Evolutionary conservation across 2,797 vertebrate genomes (phyloP).

Genomic region (Onychomys torridus): DNA sequence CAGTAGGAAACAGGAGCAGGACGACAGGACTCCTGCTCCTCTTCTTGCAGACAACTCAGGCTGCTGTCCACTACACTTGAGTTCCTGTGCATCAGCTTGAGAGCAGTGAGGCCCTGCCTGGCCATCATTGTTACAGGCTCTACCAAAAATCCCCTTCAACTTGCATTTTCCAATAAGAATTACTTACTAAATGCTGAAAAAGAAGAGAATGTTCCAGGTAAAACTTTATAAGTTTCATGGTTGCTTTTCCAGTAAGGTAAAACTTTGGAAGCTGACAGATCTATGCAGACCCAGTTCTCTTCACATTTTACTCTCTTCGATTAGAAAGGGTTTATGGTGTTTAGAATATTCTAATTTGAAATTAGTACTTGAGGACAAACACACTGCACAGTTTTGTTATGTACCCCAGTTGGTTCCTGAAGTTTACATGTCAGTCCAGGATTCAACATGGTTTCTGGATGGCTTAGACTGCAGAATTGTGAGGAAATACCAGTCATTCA

Average conservation of each 20-base stretch:
- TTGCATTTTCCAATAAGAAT: slow-evolving; percentile 5
- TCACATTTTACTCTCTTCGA: background rate
- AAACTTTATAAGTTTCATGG: slow-evolving; percentile 37
- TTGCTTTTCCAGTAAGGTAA: slow-evolving; percentile 5
- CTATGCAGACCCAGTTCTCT: background rate
- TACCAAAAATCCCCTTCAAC: background rate
- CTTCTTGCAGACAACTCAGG: too few species aligned
- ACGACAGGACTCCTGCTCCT: background rate
- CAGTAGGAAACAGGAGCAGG: background rate
- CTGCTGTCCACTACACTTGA: background rate
- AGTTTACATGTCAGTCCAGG: background rate
- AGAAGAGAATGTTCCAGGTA: background rate
- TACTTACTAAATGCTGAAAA: background rate
- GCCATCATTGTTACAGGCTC: background rate
- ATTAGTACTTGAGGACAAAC: background rate
- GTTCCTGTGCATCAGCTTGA: background rate
- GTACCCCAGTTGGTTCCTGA: background rate
- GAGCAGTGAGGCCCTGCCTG: background rate
- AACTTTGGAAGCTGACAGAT: background rate
- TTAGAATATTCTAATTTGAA: slow-evolving; percentile 43
- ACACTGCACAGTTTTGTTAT: background rate
- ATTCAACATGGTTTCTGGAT: background rate
- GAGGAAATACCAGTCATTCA: background rate
- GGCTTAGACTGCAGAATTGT: background rate
- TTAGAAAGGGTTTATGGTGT: background rate